Conservation (phyloP, 2,113 vertebrate species). For the Trematocara stigmaticum region DNA sequence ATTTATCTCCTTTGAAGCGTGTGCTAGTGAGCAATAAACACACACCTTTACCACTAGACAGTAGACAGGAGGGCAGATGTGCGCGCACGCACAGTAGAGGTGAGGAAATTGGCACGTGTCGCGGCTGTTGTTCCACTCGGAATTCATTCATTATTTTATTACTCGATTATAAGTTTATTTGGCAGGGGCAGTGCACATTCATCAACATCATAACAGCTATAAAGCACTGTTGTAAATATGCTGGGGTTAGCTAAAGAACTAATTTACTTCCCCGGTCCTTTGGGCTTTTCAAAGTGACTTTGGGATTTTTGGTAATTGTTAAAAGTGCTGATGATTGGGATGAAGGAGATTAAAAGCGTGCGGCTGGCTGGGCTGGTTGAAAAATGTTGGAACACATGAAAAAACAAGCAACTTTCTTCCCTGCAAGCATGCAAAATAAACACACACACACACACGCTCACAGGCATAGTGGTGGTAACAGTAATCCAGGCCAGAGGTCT, state of each 20-base stretch:
- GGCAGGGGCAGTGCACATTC: slow-evolving; percentile 45
- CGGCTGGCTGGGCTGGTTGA: slow-evolving; percentile 11
- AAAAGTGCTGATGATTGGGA: slow-evolving; percentile 55
- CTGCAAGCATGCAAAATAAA: neutral
- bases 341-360: slow-evolving; percentile 42
- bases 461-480: slow-evolving; percentile 1
- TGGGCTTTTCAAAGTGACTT: slow-evolving; percentile 46
- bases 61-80: slow-evolving; percentile 1
- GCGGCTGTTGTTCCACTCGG: slow-evolving; percentile 32
- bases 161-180: slow-evolving; percentile 60
- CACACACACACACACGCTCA: neutral
- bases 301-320: slow-evolving; percentile 57
- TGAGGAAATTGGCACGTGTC: slow-evolving; percentile 51
- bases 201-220: slow-evolving; percentile 53
- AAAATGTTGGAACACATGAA: neutral
- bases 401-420: neutral
- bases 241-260: slow-evolving; percentile 55
- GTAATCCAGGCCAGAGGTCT: slow-evolving; percentile 47
- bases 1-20: slow-evolving; percentile 15
- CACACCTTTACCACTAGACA: neutral
- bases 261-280: slow-evolving; percentile 3
- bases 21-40: slow-evolving; percentile 24
- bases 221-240: slow-evolving; percentile 54
- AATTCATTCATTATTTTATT: slow-evolving; percentile 60
- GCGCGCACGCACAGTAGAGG: neutral